Evolutionary conservation across 2,888 invertebrate species (phyloP), one percentile per base, ranked within the genome.

Genomic region (Patella depressa): DNA sequence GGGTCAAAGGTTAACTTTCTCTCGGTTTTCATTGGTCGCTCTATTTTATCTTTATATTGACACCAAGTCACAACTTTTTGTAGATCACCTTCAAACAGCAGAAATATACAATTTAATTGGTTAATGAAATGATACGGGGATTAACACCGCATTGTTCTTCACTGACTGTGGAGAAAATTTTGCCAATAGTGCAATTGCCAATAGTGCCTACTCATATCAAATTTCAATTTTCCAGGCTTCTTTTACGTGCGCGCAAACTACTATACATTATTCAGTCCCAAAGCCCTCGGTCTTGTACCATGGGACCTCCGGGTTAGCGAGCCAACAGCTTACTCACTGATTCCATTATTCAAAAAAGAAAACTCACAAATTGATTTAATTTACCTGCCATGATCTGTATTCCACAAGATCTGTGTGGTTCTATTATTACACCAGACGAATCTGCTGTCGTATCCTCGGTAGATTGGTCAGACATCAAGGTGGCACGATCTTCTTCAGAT

Each of bases 361-460:
- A 29, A 29, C 29, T 29, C 1, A 1, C 29, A 29, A 2, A 29
- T 29, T 29, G 29, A 29, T 29, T 29, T 29, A 53, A 24, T 55
- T 19, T 76, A 82, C 82, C 83, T 79, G 79, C 78, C 71, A 73
- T 79, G 14, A 84, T 74, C 74, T 84, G 84, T 0, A 84, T 12
- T 11, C 84, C 84, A 78, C 84, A 84, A 53, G 83, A 77, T 34
- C 72, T 78, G 53, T 80, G 79, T 4, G 78, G 72, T 29, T 57
- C 15, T 24, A 70, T 71, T 57, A 17, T 19, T 65, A 69, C n/a
- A 19, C n/a, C 73, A 12, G 57, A 34, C 53, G 55, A 45, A 59
- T 74, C 65, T 4, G 9, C n/a, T 2, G 29, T 29, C 15, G 55
- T 57, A 34, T 71, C 54, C 12, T 45, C 55, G 12, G 45, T 29